A percentile compares a stretch with the other conserved stretches of the same genome.
Evolutionary conservation across 64 coral and sea anemone genomes (phyloP).

Genomic region (Acropora yongei): DNA sequence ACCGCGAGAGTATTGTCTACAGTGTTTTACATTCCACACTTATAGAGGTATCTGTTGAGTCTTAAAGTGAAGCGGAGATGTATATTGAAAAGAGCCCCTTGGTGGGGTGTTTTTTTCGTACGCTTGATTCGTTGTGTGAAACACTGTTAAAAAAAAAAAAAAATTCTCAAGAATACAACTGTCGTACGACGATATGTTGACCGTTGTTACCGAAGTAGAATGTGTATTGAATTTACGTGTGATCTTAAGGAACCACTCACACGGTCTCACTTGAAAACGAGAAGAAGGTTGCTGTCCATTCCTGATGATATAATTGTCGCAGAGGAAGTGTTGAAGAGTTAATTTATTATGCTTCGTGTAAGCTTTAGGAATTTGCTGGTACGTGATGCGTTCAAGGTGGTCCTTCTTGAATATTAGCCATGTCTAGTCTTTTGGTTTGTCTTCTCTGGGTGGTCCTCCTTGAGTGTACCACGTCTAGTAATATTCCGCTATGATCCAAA

Average conservation of each 20-base stretch:
- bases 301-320: too few relatives aligned
- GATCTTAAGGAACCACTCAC: neutral
- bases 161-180: neutral
- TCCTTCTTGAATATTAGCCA: too few relatives aligned
- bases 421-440: too few relatives aligned
- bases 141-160: neutral
- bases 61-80: slow-evolving; percentile 1
- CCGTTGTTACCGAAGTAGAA: slow-evolving; percentile 28
- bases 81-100: neutral
- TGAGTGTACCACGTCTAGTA: too few relatives aligned
- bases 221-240: neutral
- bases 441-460: too few relatives aligned
- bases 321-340: too few relatives aligned
- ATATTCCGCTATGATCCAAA: too few relatives aligned
- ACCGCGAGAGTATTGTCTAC: neutral
- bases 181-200: slow-evolving; percentile 10
- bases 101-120: slow-evolving; percentile 43
- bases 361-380: too few relatives aligned
- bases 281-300: slow-evolving; percentile 1
- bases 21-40: neutral
- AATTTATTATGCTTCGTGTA: too few relatives aligned
- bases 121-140: slow-evolving; percentile 4
- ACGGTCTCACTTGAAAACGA: neutral
- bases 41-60: too few relatives aligned
- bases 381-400: too few relatives aligned